phyloP scores from a whole-genome alignment of 2,888 invertebrate genomes.

The Drosophila kuntzei region DNA sequence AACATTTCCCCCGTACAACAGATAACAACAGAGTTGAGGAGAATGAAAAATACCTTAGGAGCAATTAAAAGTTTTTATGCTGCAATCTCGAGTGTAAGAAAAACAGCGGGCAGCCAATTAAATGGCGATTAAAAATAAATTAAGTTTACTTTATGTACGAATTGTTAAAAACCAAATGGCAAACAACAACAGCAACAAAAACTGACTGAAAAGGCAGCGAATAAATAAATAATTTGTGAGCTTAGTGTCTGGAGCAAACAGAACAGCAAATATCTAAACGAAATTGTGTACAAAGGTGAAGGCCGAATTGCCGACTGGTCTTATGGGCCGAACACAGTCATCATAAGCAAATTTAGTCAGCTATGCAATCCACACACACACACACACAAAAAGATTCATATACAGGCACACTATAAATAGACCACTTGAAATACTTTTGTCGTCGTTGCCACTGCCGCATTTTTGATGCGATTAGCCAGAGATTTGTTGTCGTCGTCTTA shows the following conservation, averaged over 20 bases:
- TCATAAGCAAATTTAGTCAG: slow-evolving; percentile 40
- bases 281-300: slow-evolving; percentile 35
- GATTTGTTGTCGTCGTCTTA: slow-evolving; percentile 67
- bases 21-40: slow-evolving; percentile 9
- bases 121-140: slow-evolving; percentile 81
- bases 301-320: slow-evolving; percentile 13
- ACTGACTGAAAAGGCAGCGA: slow-evolving; percentile 26
- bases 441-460: slow-evolving; percentile 50
- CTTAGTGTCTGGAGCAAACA: slow-evolving; percentile 34
- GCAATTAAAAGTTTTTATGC: slow-evolving; percentile 74
- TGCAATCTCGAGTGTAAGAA: slow-evolving; percentile 51
- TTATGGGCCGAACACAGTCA: slow-evolving; percentile 20
- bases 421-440: slow-evolving; percentile 38
- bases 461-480: slow-evolving; percentile 63
- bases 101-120: slow-evolving; percentile 74
- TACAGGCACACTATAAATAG: slow-evolving; percentile 44
- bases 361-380: slow-evolving; percentile 31
- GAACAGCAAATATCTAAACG: slow-evolving; percentile 18
- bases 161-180: slow-evolving; percentile 62
- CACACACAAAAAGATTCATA: slow-evolving; percentile 8
- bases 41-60: slow-evolving; percentile 49
- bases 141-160: slow-evolving; percentile 66
- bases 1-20: slow-evolving; percentile 28
- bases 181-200: slow-evolving; percentile 37
- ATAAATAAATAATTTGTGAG: slow-evolving; percentile 55